phyloP scores from a whole-genome alignment of 1,140 invertebrate genomes.

The Drosophila elegans region DNA sequence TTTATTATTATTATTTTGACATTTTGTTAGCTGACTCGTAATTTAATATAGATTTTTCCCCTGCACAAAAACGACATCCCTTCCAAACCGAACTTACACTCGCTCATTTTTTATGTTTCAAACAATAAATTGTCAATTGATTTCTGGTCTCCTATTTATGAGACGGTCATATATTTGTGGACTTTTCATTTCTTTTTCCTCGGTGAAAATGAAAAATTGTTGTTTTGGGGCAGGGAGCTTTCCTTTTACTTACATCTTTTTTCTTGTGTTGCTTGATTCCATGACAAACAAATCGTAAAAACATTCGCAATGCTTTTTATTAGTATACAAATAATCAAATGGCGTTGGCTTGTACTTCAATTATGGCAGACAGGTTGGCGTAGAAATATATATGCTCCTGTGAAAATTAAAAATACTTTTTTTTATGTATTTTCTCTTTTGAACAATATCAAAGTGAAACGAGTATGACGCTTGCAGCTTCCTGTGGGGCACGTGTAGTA shows the following conservation, averaged over 20 bases:
- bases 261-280: conserved; percentile 22
- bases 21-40: conserved; percentile 71
- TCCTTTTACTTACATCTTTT: conserved; percentile 13
- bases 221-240: conserved; percentile 8
- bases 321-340: conserved; percentile 58
- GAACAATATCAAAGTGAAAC: conserved; percentile 46
- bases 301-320: conserved; percentile 51
- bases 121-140: conserved; percentile 82
- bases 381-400: background rate
- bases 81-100: background rate
- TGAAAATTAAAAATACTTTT: conserved; percentile 64
- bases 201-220: conserved; percentile 57
- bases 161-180: conserved; percentile 53
- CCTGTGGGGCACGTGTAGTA: conserved; percentile 42
- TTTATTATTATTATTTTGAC: conserved; percentile 78
- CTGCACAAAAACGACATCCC: background rate
- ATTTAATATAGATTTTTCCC: conserved; percentile 78
- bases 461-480: conserved; percentile 16
- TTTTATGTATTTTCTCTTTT: conserved; percentile 31
- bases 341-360: conserved; percentile 72
- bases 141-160: conserved; percentile 78
- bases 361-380: conserved; percentile 36
- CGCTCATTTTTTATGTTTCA: conserved; percentile 64
- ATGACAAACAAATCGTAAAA: conserved; percentile 80
- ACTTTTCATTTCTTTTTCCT: conserved; percentile 43